Percentiles rank a stretch among this genome's conserved stretches.
phyloP scores from a whole-genome alignment of 1,140 invertebrate genomes.

The Chymomyza costata region DNA sequence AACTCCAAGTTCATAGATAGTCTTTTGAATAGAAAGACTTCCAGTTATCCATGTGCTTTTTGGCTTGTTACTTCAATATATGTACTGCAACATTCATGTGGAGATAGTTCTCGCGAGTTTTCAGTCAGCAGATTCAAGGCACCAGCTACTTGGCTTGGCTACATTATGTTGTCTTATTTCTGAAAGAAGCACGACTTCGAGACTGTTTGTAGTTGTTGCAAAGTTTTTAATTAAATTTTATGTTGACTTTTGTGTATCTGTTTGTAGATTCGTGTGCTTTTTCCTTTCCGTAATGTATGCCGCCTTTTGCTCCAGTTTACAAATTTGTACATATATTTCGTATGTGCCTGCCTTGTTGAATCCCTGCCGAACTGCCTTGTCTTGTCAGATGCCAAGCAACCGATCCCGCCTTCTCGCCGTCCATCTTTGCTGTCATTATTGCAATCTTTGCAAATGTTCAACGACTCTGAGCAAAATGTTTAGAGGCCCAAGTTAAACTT shows the following conservation, averaged over 20 bases:
- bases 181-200: slow-evolving; percentile 16
- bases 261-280: slow-evolving; percentile 34
- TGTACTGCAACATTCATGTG: slow-evolving; percentile 11
- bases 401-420: background rate
- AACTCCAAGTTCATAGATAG: slow-evolving; percentile 48
- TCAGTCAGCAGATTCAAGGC: background rate
- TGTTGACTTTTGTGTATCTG: slow-evolving; percentile 55
- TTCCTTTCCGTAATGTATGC: slow-evolving; percentile 35
- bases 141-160: no score
- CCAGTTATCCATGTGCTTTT: no score
- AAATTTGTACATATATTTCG: slow-evolving; percentile 9
- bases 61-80: no score
- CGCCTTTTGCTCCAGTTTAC: slow-evolving; percentile 38
- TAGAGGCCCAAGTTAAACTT: slow-evolving; percentile 42
- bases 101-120: no score
- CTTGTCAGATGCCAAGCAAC: slow-evolving; percentile 6
- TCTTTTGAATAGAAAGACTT: slow-evolving; percentile 16
- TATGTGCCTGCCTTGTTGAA: background rate
- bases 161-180: slow-evolving; percentile 49
- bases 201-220: slow-evolving; percentile 49
- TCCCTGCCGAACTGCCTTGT: no score
- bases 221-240: slow-evolving; percentile 72
- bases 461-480: slow-evolving; percentile 50
- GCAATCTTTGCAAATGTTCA: slow-evolving; percentile 57
- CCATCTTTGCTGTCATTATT: slow-evolving; percentile 50